A percentile compares a stretch with the other conserved stretches of the same genome.
These are phyloP conservation scores for Microcebus jonahi DNA, from an alignment of 2,113 vertebrate species.

Conservation along the genomic window DNA sequence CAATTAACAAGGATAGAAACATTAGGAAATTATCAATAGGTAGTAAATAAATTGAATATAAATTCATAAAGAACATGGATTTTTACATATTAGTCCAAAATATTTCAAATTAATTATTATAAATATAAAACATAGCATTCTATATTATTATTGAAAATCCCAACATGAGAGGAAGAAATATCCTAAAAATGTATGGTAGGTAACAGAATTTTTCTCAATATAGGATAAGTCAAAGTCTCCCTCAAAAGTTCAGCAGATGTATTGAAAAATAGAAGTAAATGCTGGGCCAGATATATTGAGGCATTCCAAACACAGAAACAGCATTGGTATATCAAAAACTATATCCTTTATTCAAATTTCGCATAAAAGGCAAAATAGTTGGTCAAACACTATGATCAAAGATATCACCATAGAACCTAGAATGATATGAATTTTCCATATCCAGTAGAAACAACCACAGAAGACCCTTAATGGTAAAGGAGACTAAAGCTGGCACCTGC, in stretches of 20 bases:
- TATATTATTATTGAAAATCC: background rate
- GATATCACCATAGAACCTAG: background rate
- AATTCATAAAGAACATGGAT: background rate
- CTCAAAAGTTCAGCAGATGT: background rate
- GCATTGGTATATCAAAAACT: background rate
- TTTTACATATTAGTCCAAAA: background rate
- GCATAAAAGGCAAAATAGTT: slow-evolving; percentile 6
- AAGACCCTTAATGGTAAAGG: slow-evolving; percentile 52
- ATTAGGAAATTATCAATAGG: background rate
- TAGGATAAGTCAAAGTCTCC: background rate
- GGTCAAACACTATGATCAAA: slow-evolving; percentile 25
- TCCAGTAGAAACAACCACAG: background rate
- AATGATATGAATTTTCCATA: slow-evolving; percentile 21
- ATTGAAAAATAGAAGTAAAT: background rate
- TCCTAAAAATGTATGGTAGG: background rate
- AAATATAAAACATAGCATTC: background rate
- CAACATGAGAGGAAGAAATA: background rate
- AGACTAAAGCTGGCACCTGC: slow-evolving; percentile 23
- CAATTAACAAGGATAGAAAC: background rate
- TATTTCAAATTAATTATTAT: background rate
- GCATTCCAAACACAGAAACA: slow-evolving; percentile 36
- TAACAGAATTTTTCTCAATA: background rate
- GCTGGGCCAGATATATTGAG: background rate
- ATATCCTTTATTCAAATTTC: background rate
- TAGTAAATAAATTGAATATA: background rate